These are phyloP conservation scores for Drosophila aldrichi DNA, from an alignment of 2,888 invertebrate genomes.

Conservation along the genomic window DNA sequence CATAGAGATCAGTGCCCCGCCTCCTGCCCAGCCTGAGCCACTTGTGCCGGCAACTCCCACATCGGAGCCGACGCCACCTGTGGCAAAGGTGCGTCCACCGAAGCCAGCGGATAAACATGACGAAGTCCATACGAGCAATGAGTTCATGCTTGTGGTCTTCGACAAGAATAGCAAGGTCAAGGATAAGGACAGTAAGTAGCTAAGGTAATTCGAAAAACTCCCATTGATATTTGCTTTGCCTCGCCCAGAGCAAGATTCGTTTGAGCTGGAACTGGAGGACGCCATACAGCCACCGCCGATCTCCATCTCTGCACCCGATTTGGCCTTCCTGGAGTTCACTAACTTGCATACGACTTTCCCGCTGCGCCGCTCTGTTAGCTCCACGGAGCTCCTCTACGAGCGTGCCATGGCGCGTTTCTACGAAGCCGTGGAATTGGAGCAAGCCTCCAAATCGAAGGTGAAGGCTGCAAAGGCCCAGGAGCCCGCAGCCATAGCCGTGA, in stretches of 20 bases:
- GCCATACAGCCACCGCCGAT: constrained; percentile 91
- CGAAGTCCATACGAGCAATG: constrained; percentile 89
- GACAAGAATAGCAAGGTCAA: constrained; percentile 87
- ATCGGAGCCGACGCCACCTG: constrained; percentile 29
- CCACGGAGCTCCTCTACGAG: constrained; percentile 93
- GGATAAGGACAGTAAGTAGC: constrained; percentile 86
- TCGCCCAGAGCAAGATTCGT: constrained; percentile 86
- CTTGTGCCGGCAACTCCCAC: constrained; percentile 24
- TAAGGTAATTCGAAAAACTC: background rate
- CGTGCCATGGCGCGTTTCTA: constrained; percentile 93
- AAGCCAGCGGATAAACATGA: constrained; percentile 82
- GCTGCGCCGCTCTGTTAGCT: constrained; percentile 91
- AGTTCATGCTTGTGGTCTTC: constrained; percentile 92
- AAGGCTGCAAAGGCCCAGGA: constrained; percentile 50
- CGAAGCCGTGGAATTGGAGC: constrained; percentile 91
- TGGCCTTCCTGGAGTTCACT: constrained; percentile 88
- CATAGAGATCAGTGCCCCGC: constrained; percentile 82
- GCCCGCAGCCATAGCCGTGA: background rate
- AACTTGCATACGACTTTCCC: constrained; percentile 85
- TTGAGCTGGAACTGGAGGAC: constrained; percentile 89
- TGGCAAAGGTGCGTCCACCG: constrained; percentile 41
- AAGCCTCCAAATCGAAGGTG: constrained; percentile 87
- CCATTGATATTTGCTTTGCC: background rate
- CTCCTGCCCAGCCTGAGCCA: constrained; percentile 14
- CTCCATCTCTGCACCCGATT: constrained; percentile 93